Base-by-base conservation (phyloP, 1,140 invertebrate genomes). In the Amphibalanus amphitrite region DNA sequence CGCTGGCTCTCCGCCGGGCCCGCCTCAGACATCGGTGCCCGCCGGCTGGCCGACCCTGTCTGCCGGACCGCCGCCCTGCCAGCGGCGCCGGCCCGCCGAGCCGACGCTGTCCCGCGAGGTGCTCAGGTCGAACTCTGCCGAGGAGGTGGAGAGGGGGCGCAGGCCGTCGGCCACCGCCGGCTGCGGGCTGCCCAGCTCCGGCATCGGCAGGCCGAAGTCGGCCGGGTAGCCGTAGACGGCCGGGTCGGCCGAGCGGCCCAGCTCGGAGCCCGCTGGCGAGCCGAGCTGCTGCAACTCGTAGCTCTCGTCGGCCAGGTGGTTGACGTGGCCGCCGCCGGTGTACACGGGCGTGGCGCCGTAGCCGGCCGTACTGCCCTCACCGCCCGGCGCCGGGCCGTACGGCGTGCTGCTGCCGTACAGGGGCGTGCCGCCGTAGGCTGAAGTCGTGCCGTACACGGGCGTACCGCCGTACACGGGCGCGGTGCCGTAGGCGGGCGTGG, bases 281-380 rank as follows among this genome's bases (percentile, higher is more conserved):
- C 75, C 90, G 88, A 75, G 92, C 91, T 59, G 92, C 81, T 79
- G 92, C 90, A 10, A 90, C 90, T 78, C 92, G 90, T 72, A 90
- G 90, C 6, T 86, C 85, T 1, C 87, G 86, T 29, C 73, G 74
- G 72, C 72, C 75, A 71, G 70, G 73, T 70, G 87, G 82, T 69
- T 88, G 87, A 29, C 83, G 85, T 20, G 86, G 77, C 64, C 87
- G 80, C 0, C 86, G 87, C 6, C 47, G 10, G 10, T 3, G 47
- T 59, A 59, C 6, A 23, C 13, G 13, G 47, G 47, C 47, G 17
- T 20, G 47, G 47, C 13, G 47, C 33, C 33, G 33, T 38, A 38
- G 4, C 33, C 33, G 33, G 33, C 4, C 4, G 33, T 38, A 15
- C 1, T 6, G 47, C 47, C 47, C 10, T 59, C 10, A 1, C 1